Base-by-base conservation (phyloP, 1,140 invertebrate species). In the Drosophila kanapiae region DNA sequence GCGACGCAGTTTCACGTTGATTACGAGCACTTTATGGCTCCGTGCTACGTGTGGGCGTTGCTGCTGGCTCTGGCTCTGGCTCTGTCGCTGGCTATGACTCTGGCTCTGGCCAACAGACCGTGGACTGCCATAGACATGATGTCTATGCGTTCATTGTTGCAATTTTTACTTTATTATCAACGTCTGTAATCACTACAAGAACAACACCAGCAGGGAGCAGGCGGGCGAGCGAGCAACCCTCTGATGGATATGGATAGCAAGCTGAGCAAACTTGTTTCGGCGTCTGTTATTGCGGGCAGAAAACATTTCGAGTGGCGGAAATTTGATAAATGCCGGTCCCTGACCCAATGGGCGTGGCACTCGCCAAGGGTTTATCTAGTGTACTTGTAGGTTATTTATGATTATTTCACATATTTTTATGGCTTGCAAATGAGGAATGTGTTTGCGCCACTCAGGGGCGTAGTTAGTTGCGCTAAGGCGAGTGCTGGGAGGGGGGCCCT, bases 11-110 rank as follows among this genome's bases (percentile, higher is more conserved):
- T 87, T 88, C 79, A 84, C 84, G 84, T 87, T 88, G 84, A 87
- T 88, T 88, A 87, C 84, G 81, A 87, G 84, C 84, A 88, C 81
- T 87, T 87, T 87, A 84, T 88, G 84, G 56, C 69, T 71, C 58
- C 68, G 59, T 84, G 84, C 65, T 88, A 87, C 84, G 84, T 87
- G 85, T 88, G 84, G 85, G 83, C 77, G 76, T 77, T 87, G 42
- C 54, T 62, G 48, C 54, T 53, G 48, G 23, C 54, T 43, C 18
- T 58, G 37, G 31, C 23, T 37, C 23, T 58, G 18, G 56, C 31
- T 33, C n/a, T 23, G 23, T 1, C 23, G 7, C 31, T 49, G 47
- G 23, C 47, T 49, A 14, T 23, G 23, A 3, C 23, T 23, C 45
- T 75, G 54, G 11, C 53, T 37, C 18, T 54, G 53, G 53, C 53